Percentiles rank a stretch among this genome's conserved stretches.
Evolutionary conservation across 2,888 invertebrate species (phyloP).

Genomic region (Meliscaeva auricollis): DNA sequence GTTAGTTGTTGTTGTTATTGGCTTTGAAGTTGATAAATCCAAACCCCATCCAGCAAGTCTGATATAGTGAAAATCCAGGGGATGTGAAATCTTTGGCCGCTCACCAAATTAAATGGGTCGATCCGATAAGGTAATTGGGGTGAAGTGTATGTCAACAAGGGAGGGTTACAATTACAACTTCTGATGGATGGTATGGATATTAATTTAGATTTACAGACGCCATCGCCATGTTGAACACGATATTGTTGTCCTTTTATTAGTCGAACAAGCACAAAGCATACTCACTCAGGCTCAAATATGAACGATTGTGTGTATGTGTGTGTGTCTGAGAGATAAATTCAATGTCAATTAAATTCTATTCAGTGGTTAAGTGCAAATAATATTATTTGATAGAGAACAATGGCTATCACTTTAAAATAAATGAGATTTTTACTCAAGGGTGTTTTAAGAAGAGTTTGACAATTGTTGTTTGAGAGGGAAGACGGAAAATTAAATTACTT

Average conservation of each 20-base stretch:
- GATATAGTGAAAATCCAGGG: conserved; percentile 12
- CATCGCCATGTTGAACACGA: conserved; percentile 60
- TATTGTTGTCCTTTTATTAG: conserved; percentile 41
- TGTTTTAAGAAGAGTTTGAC: background rate
- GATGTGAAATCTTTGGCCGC: conserved; percentile 46
- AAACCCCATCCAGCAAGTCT: conserved; percentile 2
- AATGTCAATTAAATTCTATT: conserved; percentile 69
- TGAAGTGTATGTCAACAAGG: conserved; percentile 80
- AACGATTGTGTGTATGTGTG: background rate
- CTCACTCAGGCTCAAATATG: background rate
- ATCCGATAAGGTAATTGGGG: conserved; percentile 84
- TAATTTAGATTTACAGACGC: conserved; percentile 58
- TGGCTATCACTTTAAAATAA: conserved; percentile 25
- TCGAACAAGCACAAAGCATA: background rate
- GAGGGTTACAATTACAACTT: conserved; percentile 47
- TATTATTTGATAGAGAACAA: conserved; percentile 20
- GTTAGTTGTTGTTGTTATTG: no score
- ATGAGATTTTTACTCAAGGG: conserved; percentile 21
- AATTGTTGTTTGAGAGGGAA: background rate
- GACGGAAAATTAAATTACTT: no score
- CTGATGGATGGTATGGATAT: conserved; percentile 72
- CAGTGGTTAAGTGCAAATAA: conserved; percentile 64
- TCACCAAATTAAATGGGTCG: conserved; percentile 82
- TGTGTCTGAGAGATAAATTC: conserved; percentile 9
- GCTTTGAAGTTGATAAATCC: no score